Conservation (phyloP, 2,797 vertebrate species). For the Acrocephalus scirpaceus region DNA sequence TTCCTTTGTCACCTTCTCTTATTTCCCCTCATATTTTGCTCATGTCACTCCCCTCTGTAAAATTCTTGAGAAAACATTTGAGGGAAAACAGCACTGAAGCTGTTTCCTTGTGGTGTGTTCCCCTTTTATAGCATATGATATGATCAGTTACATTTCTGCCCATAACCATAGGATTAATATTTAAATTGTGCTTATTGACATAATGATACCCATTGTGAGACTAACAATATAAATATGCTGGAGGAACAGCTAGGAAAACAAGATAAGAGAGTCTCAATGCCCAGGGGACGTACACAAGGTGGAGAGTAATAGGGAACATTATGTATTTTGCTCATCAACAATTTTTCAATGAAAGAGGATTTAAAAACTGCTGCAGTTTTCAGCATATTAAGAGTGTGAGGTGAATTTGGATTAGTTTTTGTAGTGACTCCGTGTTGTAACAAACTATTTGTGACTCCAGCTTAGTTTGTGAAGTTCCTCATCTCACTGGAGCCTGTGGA, state of each 20-base stretch:
- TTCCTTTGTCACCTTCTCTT: background rate
- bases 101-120: background rate
- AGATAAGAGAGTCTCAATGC: conserved; percentile 47
- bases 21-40: background rate
- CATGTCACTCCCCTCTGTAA: background rate
- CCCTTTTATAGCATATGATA: background rate
- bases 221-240: conserved; percentile 30
- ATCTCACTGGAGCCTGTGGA: background rate
- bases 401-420: background rate
- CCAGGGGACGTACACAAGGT: background rate
- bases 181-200: conserved; percentile 54
- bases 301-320: conserved; percentile 20
- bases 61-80: background rate
- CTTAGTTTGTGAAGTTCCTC: background rate
- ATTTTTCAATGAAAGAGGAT: conserved; percentile 45
- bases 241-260: conserved; percentile 50
- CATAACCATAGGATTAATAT: conserved; percentile 19
- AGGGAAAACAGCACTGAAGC: background rate
- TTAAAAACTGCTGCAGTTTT: conserved; percentile 12
- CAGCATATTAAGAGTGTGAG: background rate
- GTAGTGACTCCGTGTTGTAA: background rate
- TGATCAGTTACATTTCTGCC: conserved; percentile 32
- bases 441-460: background rate
- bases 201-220: conserved; percentile 38
- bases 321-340: conserved; percentile 46